Percentiles rank a stretch among this genome's conserved stretches.
These are phyloP conservation scores for Leucoraja erinaceus DNA, from an alignment of 2,113 vertebrate genomes.

Conservation along the genomic window DNA sequence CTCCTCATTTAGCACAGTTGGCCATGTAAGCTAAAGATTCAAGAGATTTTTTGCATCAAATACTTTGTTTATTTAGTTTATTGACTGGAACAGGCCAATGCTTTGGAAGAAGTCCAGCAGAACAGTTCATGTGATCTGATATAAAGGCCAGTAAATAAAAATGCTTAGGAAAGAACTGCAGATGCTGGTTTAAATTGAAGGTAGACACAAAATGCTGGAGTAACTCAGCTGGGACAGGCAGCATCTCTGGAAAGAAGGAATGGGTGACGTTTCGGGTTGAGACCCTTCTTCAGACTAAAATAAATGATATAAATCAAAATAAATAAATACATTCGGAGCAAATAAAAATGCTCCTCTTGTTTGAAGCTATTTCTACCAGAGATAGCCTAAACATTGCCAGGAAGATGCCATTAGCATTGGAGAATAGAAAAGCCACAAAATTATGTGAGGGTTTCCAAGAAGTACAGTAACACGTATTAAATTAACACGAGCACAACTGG, in stretches of 20 bases:
- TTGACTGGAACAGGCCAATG: not conserved
- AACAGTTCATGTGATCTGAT: not conserved
- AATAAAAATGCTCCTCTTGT: not conserved
- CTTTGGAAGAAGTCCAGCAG: not conserved
- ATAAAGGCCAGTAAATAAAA: not conserved
- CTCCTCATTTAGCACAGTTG: not conserved
- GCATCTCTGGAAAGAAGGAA: too few relatives aligned
- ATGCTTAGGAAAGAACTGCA: too few relatives aligned
- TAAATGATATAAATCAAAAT: too few relatives aligned
- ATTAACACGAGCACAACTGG: not conserved
- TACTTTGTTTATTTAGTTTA: conserved; percentile 9
- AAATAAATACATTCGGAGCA: too few relatives aligned
- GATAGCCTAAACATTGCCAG: not conserved
- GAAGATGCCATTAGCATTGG: not conserved
- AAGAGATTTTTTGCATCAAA: conserved; percentile 11
- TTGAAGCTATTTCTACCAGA: not conserved
- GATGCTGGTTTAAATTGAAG: too few relatives aligned
- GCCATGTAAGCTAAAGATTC: not conserved
- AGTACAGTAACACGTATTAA: not conserved
- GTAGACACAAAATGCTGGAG: too few relatives aligned
- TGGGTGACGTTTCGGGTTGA: too few relatives aligned
- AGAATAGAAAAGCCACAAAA: not conserved
- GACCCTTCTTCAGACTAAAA: too few relatives aligned
- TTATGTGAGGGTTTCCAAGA: not conserved
- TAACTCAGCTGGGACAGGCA: too few relatives aligned